These are phyloP conservation scores for Eupithecia vulgata DNA, from an alignment of 2,888 invertebrate species.

Conservation along the genomic window DNA sequence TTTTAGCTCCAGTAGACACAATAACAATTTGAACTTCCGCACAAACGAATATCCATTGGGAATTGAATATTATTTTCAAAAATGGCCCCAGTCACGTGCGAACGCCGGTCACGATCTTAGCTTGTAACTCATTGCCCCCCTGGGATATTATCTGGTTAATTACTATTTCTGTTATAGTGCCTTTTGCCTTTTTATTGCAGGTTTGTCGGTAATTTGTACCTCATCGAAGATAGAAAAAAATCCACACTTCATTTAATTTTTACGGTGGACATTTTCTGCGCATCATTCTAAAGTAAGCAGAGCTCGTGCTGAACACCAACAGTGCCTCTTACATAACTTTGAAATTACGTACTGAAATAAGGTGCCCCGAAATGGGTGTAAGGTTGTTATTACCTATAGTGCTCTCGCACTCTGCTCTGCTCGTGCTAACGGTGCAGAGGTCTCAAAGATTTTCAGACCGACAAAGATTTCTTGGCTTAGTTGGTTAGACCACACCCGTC, in stretches of 20 bases:
- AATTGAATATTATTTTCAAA: conserved; percentile 39
- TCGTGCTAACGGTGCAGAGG: too few species aligned
- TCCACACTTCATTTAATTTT: neutral
- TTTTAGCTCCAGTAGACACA: neutral
- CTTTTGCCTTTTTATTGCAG: conserved; percentile 37
- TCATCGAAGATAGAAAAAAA: neutral
- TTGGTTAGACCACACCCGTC: too few species aligned
- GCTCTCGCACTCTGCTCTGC: too few species aligned
- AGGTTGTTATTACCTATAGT: too few species aligned
- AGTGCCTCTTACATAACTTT: neutral
- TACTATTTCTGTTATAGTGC: conserved; percentile 58
- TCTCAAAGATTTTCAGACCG: too few species aligned
- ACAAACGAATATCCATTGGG: conserved; percentile 19
- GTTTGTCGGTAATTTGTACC: neutral
- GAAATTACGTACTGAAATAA: neutral
- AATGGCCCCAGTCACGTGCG: conserved; percentile 57
- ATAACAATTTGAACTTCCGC: conserved; percentile 8
- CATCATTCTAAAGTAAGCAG: neutral
- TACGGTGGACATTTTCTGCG: neutral
- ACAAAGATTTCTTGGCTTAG: too few species aligned
- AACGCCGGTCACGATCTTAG: conserved; percentile 61
- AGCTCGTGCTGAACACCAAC: neutral
- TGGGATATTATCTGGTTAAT: conserved; percentile 63
- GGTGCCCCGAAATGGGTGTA: too few species aligned
- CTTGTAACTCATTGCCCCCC: conserved; percentile 67